Percentiles rank a stretch among this genome's conserved stretches.
Conservation (phyloP, 2,113 vertebrate species). For the Caranx ignobilis region DNA sequence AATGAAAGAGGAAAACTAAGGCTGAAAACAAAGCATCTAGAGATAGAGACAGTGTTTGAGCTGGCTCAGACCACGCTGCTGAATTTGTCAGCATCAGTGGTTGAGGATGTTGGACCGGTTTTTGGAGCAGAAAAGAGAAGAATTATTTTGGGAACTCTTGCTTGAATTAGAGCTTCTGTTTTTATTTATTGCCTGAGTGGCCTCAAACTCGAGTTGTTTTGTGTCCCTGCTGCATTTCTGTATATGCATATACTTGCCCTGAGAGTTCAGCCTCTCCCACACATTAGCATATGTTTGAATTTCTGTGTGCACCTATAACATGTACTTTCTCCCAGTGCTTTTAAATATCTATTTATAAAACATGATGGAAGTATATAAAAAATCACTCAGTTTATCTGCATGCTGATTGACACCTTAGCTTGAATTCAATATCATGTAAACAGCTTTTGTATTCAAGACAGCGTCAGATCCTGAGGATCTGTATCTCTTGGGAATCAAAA, state of each 20-base stretch:
- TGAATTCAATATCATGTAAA: slow-evolving; percentile 23
- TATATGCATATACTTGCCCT: not conserved
- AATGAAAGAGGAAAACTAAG: not conserved
- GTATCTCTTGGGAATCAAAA: slow-evolving; percentile 18
- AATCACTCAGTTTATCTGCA: not conserved
- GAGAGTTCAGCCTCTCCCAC: not conserved
- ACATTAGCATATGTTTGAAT: not conserved
- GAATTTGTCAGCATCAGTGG: not conserved
- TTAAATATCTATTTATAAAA: not conserved
- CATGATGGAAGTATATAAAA: not conserved
- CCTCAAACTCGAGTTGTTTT: not conserved
- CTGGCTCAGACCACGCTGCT: not conserved
- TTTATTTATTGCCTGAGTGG: not conserved
- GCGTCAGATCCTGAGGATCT: not conserved
- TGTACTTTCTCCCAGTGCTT: not conserved
- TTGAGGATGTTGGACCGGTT: not conserved
- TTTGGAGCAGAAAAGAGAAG: slow-evolving; percentile 23
- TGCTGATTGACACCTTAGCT: slow-evolving; percentile 5
- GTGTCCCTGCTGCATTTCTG: not conserved
- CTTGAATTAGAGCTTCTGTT: slow-evolving; percentile 7
- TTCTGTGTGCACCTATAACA: not conserved
- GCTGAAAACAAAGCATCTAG: not conserved
- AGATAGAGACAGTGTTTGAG: not conserved
- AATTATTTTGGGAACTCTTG: not conserved
- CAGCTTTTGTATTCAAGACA: slow-evolving; percentile 20